Evolutionary conservation across 2,888 invertebrate genomes (phyloP), one percentile per base, ranked within the genome.

Genomic region (Choristoneura rosaceana): DNA sequence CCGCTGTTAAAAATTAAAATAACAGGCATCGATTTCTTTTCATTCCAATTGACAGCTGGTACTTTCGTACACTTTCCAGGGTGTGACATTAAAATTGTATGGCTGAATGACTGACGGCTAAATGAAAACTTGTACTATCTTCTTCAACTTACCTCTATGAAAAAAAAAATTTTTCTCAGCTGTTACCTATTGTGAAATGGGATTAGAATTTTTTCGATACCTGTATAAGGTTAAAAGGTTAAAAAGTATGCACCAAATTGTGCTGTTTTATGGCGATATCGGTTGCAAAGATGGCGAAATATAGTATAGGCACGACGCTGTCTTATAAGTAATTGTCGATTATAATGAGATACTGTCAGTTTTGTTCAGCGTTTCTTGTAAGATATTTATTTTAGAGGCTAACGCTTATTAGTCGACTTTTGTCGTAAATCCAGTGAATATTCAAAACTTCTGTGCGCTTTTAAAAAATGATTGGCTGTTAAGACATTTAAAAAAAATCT

Each of bases 331-430:
- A 14, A 60, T 17, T 62, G 5, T 43, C 33, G 25, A 60, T 60
- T 17, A n/a, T 50, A 62, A 45, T n/a, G 61, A 62, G 62, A 55
- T 71, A 47, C 61, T 67, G 38, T 71, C 69, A 69, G 66, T 64
- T 69, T 69, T 65, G 74, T 63, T 70, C 61, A 69, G 47, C 25
- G 47, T 15, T 64, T 45, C 34, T 34, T 64, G 33, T 15, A 12
- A 55, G 15, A 10, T 33, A 33, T 17, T 64, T 50, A 47, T n/a
- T 9, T 10, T 70, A 55, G 17, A 71, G 52, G 43, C 52, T 61
- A 58, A 33, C 41, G n/a, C 12, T 59, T 25, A 12, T 38, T 38
- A 41, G 15, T 64, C n/a, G 25, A 25, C 25, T 25, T 25, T 25
- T 25, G 25, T 25, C 25, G 25, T 25, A 2, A 25, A 2, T 25